A percentile compares a stretch with the other conserved stretches of the same genome.
Evolutionary conservation across 2,797 vertebrate genomes (phyloP).

Genomic region (Malacoctenus gilli): DNA sequence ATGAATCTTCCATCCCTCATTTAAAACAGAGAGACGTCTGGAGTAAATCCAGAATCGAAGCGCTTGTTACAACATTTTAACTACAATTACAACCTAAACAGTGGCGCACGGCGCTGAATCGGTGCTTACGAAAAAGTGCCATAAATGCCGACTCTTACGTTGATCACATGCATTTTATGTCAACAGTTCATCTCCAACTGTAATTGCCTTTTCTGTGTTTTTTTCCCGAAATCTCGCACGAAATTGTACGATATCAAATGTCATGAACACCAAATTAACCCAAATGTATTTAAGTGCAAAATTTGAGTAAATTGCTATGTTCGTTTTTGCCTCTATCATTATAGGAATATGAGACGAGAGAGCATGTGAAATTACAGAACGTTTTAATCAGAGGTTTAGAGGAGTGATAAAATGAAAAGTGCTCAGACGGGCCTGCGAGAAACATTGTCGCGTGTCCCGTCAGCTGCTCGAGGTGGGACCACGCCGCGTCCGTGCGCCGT

Average conservation of each 20-base stretch:
- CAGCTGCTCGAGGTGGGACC: not conserved
- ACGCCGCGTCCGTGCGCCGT: conserved; percentile 3
- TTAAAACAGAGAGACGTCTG: too few relatives aligned
- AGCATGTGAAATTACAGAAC: not conserved
- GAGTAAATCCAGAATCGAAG: too few relatives aligned
- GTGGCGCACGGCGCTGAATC: too few relatives aligned
- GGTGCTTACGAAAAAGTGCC: too few relatives aligned
- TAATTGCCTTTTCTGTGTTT: too few relatives aligned
- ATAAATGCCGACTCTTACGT: too few relatives aligned
- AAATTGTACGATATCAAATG: not conserved
- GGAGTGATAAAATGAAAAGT: not conserved
- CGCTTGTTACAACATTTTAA: too few relatives aligned
- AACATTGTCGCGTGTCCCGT: not conserved
- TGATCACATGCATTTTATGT: too few relatives aligned
- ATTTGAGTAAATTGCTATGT: not conserved
- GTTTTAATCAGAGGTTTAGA: conserved; percentile 1
- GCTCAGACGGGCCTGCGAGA: not conserved
- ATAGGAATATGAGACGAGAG: not conserved
- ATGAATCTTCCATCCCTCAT: too few relatives aligned
- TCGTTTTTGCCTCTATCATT: not conserved
- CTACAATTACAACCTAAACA: too few relatives aligned
- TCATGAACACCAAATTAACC: not conserved
- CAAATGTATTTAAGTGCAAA: conserved; percentile 5
- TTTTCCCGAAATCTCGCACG: too few relatives aligned
- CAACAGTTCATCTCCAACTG: too few relatives aligned